Base-by-base conservation (phyloP, 2,888 invertebrate genomes). In the Nesidiocoris tenuis region DNA sequence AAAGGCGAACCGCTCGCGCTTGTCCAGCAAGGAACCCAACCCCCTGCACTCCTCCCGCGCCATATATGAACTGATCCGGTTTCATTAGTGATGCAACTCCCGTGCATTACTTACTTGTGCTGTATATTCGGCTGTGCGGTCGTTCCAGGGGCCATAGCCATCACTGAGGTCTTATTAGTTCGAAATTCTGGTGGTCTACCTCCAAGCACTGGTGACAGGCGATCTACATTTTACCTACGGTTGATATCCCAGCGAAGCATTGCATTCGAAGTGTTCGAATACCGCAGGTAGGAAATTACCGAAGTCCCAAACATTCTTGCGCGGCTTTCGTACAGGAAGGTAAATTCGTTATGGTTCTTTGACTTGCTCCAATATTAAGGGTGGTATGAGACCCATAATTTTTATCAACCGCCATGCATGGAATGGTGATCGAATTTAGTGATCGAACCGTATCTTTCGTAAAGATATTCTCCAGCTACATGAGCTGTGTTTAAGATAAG, bases 71-170 rank as follows among this genome's bases (percentile, higher is more conserved):
- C 59, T n/a, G 59, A 54, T 70, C 72, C 70, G 59, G 61, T 70
- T 70, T 70, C 70, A 70, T 70, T 70, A 70, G 70, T 22, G 70
- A 70, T 70, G 70, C 70, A 70, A 56, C 67, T 56, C 67, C 72
- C 72, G 39, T 72, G 72, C 72, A 72, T 72, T 72, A 72, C 72
- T 72, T 72, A 39, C 39, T 39, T 39, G 39, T 39, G 39, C 12
- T 7, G 39, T 39, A 39, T 39, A 3, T 12, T 39, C 39, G 39
- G 3, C 39, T 7, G 39, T 39, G 39, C 12, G 12, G 39, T 39
- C 39, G 39, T 39, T 7, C 39, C 12, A 39, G 3, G 39, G 39
- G 5, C 39, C n/a, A n/a, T n/a, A n/a, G 12, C 39, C 12, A 39
- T 12, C 39, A 39, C 39, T 39, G 61, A 61, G 63, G 61, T 63